These are phyloP conservation scores for Eriocheir sinensis DNA, from an alignment of 1,140 invertebrate species.

Conservation along the genomic window DNA sequence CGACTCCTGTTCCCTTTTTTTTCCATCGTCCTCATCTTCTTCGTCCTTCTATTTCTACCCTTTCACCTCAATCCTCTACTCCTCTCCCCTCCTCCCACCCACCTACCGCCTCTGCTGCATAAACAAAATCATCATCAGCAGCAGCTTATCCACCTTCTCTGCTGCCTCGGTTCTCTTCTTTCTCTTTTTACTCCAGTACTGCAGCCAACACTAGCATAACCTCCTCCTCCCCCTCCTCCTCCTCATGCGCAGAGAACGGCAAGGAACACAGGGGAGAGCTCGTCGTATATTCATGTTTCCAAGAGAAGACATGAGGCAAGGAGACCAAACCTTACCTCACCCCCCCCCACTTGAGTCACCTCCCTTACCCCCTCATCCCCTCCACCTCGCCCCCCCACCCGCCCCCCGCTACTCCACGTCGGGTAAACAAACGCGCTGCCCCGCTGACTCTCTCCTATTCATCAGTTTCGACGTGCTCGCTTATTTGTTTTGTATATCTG, in stretches of 20 bases:
- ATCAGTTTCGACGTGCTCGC: not conserved
- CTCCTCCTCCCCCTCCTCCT: too few species aligned
- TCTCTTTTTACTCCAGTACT: too few species aligned
- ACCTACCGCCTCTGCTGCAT: not conserved
- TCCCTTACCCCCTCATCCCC: not conserved
- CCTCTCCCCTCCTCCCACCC: not conserved
- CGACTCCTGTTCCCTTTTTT: not conserved
- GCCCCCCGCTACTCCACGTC: not conserved
- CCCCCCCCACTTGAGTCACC: too few species aligned
- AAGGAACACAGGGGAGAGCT: not conserved
- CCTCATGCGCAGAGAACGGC: not conserved
- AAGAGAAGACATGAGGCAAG: not conserved
- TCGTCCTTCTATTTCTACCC: not conserved
- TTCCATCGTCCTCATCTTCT: not conserved
- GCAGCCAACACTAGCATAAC: too few species aligned
- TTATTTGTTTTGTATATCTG: not conserved
- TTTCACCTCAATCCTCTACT: too few species aligned
- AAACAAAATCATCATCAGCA: too few species aligned
- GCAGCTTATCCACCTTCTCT: too few species aligned
- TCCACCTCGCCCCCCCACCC: not conserved
- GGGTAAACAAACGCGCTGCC: not conserved
- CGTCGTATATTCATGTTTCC: not conserved
- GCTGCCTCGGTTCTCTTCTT: too few species aligned
- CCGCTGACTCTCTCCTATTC: conserved; percentile 14
- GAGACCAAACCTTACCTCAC: too few species aligned